These are phyloP conservation scores for Mycetomoellerius zeteki DNA, from an alignment of 1,140 invertebrate genomes.

Conservation along the genomic window DNA sequence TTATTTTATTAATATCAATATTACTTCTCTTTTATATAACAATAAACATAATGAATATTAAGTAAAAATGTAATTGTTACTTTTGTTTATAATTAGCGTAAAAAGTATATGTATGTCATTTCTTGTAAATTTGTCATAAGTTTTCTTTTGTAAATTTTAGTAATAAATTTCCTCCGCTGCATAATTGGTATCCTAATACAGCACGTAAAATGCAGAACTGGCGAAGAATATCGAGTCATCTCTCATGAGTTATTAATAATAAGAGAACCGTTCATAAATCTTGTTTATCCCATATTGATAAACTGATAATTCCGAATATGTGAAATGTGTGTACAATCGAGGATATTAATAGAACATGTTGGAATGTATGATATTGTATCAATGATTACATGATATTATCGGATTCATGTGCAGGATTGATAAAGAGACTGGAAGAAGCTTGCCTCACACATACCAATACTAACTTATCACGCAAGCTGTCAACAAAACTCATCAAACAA, in stretches of 20 bases:
- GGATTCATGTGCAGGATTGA: neutral
- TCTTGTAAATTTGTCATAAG: neutral
- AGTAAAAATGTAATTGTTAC: neutral
- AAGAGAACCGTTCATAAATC: neutral
- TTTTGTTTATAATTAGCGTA: neutral
- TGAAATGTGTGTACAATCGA: neutral
- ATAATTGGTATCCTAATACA: neutral
- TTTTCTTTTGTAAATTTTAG: neutral
- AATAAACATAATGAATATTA: neutral
- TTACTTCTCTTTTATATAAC: neutral
- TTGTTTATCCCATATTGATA: neutral
- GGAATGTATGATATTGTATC: neutral
- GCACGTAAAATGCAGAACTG: neutral
- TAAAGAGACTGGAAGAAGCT: neutral
- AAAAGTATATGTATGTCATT: neutral
- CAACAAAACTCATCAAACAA: neutral
- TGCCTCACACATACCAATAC: neutral
- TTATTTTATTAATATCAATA: neutral
- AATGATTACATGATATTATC: neutral
- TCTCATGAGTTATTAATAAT: neutral
- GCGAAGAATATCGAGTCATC: neutral
- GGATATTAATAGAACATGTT: neutral
- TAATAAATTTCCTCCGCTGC: neutral
- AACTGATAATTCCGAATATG: neutral
- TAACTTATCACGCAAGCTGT: neutral